phyloP scores from a whole-genome alignment of 2,888 invertebrate genomes.

The Leuctra nigra region DNA sequence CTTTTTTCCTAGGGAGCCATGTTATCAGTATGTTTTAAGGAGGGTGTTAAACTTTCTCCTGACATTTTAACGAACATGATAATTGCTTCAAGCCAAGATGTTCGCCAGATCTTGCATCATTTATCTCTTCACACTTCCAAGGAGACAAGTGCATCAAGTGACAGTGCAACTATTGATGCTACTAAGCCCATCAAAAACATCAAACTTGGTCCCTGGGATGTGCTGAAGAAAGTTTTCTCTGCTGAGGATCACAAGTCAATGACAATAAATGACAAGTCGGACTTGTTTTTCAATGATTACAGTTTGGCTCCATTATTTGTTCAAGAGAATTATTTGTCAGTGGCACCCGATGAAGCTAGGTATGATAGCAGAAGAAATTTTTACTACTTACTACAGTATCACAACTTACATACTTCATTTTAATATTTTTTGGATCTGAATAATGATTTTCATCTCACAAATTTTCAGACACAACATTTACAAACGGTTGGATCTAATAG shows the following conservation, averaged over 20 bases:
- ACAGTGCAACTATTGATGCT: conserved; percentile 49
- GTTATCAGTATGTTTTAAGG: conserved; percentile 87
- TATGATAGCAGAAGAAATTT: conserved; percentile 35
- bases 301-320: conserved; percentile 94
- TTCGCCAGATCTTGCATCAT: conserved; percentile 88
- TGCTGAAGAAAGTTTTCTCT: conserved; percentile 80
- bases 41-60: conserved; percentile 70
- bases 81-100: conserved; percentile 81
- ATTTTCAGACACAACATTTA: conserved; percentile 43
- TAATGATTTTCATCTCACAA: not conserved
- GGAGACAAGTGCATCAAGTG: conserved; percentile 47
- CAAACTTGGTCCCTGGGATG: conserved; percentile 91
- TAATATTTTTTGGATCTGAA: not conserved
- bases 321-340: conserved; percentile 91
- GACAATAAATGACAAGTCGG: conserved; percentile 73
- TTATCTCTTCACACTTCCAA: conserved; percentile 71
- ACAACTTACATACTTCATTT: not conserved
- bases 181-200: conserved; percentile 69
- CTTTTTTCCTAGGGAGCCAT: conserved; percentile 72
- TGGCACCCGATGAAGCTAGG: conserved; percentile 68
- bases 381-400: not conserved
- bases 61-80: conserved; percentile 80
- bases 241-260: conserved; percentile 69
- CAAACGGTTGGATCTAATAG: conserved; percentile 60
- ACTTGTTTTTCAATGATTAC: conserved; percentile 96